Evolutionary conservation across 2,113 vertebrate genomes (phyloP), one percentile per base, ranked within the genome.

Genomic region (Boulengerochromis microlepis): DNA sequence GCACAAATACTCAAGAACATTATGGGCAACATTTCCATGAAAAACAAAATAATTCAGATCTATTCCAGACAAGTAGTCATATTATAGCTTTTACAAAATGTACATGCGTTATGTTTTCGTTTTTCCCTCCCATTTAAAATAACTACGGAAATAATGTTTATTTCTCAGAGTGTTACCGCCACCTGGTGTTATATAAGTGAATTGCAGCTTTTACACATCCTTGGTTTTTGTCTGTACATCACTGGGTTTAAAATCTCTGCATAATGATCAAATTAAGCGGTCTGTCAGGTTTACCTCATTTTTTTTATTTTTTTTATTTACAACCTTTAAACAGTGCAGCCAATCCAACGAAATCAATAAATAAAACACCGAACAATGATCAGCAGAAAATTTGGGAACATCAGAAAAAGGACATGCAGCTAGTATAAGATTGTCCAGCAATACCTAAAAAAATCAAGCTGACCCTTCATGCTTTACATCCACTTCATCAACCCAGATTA

Each of bases 371-470:
- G 59, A 88, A 76, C 90, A 78, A 85, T 86, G 82, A 19, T 13
- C 47, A 13, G 87, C 81, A 38, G 52, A 26, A 31, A 8, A 22
- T 5, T 8, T 80, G 81, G 57, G 42, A 22, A 35, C 15, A 4
- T 85, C 78, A 89, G 84, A 93, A 93, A 86, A 92, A 85, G 87
- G 86, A 91, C 95, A 95, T 96, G 95, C 94, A 94, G 88, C 85
- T 53, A 95, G 93, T 84, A 91, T 86, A 90, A 90, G 96, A 96
- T 96, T 96, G 96, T 96, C 96, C 95, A 96, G 95, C 96, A 96
- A 96, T 94, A 93, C 87, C 90, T 92, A 88, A 86, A 90, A 85
- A 84, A 84, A 80, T 33, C 83, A 90, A 90, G 57, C 83, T 54
- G 88, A 91, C 86, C 91, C 54, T 33, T 89, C 91, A 93, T 95